phyloP scores from a whole-genome alignment of 2,888 invertebrate genomes.

The Bhutanitis thaidina region DNA sequence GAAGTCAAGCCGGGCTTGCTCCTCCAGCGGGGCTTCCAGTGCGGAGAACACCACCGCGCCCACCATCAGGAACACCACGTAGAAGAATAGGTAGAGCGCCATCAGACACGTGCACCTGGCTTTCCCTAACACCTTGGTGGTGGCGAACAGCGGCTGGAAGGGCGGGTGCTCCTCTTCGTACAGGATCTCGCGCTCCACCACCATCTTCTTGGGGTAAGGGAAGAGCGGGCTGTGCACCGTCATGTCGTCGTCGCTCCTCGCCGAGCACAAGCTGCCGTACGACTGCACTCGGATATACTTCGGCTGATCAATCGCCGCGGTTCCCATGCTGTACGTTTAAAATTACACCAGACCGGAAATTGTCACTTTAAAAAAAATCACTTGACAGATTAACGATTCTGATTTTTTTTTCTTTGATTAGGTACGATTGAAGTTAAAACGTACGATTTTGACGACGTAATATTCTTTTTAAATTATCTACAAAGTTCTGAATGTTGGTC shows the following conservation, averaged over 20 bases:
- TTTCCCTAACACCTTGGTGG: constrained; percentile 70
- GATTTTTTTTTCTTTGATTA: too few species aligned
- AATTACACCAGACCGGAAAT: too few species aligned
- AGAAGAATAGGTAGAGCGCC: constrained; percentile 77
- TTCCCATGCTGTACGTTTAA: neutral
- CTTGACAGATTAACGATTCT: too few species aligned
- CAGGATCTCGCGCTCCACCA: constrained; percentile 59
- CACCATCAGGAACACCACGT: constrained; percentile 80
- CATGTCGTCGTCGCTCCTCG: constrained; percentile 69
- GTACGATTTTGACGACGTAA: too few species aligned
- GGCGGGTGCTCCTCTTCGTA: constrained; percentile 70
- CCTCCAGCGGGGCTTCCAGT: constrained; percentile 83
- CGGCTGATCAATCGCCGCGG: constrained; percentile 43
- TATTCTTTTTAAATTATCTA: too few species aligned
- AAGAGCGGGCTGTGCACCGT: constrained; percentile 66
- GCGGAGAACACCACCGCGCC: constrained; percentile 85
- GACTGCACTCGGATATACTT: constrained; percentile 61
- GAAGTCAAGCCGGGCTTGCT: constrained; percentile 71
- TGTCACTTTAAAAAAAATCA: too few species aligned
- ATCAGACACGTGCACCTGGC: constrained; percentile 77
- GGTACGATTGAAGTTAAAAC: too few species aligned
- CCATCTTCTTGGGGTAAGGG: constrained; percentile 68
- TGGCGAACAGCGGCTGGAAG: constrained; percentile 63
- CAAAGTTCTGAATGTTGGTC: too few species aligned
- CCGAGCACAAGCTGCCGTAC: constrained; percentile 67